These are phyloP conservation scores for Heloderma charlesbogerti DNA, from an alignment of 2,113 vertebrate genomes.

Conservation along the genomic window DNA sequence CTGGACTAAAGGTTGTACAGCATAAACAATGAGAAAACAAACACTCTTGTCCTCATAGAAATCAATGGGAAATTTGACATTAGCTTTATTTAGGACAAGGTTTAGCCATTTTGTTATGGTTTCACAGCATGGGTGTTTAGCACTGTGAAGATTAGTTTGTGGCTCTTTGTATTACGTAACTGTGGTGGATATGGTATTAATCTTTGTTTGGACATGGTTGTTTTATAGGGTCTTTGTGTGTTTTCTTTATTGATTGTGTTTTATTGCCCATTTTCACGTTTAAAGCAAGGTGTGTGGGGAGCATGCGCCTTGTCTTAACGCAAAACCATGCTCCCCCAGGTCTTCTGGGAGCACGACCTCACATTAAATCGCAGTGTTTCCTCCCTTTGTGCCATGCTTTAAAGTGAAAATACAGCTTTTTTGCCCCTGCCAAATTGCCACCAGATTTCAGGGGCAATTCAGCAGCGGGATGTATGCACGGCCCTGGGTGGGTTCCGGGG, in stretches of 20 bases:
- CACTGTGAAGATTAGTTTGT: neutral
- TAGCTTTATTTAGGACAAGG: neutral
- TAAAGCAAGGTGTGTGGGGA: too few species aligned
- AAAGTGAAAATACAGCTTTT: too few species aligned
- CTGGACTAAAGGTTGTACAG: neutral
- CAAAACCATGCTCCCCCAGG: too few species aligned
- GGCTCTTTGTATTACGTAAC: neutral
- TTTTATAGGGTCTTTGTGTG: neutral
- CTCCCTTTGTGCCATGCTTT: too few species aligned
- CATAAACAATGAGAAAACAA: neutral
- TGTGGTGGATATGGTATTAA: neutral
- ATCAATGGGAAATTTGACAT: neutral
- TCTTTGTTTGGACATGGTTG: neutral
- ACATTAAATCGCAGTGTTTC: too few species aligned
- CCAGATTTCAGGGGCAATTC: too few species aligned
- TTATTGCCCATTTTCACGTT: neutral
- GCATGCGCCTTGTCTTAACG: too few species aligned
- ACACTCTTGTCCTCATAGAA: neutral
- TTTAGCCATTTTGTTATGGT: neutral
- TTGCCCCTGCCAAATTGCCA: too few species aligned
- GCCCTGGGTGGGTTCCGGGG: too few species aligned
- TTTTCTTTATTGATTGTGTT: neutral
- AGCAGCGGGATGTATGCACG: too few species aligned
- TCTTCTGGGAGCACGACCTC: too few species aligned
- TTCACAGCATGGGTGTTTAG: neutral